phyloP scores from a whole-genome alignment of 1,140 invertebrate genomes.

The Pachyrhynchus sulphureomaculatus region DNA sequence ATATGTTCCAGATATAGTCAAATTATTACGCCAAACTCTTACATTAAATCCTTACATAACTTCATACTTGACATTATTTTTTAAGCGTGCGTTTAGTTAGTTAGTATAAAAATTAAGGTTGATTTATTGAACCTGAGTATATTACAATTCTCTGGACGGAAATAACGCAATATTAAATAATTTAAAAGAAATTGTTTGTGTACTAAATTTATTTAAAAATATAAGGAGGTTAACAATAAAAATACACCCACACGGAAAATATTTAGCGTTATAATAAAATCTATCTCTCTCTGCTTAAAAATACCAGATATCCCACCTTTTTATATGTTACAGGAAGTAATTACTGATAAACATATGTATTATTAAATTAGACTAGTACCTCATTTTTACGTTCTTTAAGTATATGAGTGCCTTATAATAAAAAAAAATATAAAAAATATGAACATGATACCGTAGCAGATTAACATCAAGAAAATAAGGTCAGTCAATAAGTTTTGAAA shows the following conservation, averaged over 20 bases:
- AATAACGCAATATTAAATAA: slow-evolving; percentile 21
- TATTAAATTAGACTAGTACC: too few species aligned
- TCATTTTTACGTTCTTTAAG: too few species aligned
- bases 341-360: too few species aligned
- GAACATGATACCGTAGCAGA: too few species aligned
- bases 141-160: slow-evolving; percentile 13
- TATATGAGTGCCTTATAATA: too few species aligned
- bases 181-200: slow-evolving; percentile 24
- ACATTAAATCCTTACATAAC: slow-evolving; percentile 7
- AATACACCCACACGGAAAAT: slow-evolving; percentile 6
- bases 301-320: too few species aligned
- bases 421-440: too few species aligned
- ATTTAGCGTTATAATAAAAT: background rate
- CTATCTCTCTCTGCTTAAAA: too few species aligned
- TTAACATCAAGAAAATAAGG: too few species aligned
- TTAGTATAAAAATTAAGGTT: slow-evolving; percentile 15
- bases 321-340: too few species aligned
- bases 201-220: slow-evolving; percentile 17
- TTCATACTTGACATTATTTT: slow-evolving; percentile 24
- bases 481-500: too few species aligned
- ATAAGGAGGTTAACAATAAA: slow-evolving; percentile 20
- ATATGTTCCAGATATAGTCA: slow-evolving; percentile 5
- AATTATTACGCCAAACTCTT: slow-evolving; percentile 1
- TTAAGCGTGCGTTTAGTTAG: slow-evolving; percentile 7
- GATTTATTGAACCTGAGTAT: slow-evolving; percentile 23